Evolutionary conservation across 2,797 vertebrate species (phyloP).

Genomic region (Mormyrops attenuatus): DNA sequence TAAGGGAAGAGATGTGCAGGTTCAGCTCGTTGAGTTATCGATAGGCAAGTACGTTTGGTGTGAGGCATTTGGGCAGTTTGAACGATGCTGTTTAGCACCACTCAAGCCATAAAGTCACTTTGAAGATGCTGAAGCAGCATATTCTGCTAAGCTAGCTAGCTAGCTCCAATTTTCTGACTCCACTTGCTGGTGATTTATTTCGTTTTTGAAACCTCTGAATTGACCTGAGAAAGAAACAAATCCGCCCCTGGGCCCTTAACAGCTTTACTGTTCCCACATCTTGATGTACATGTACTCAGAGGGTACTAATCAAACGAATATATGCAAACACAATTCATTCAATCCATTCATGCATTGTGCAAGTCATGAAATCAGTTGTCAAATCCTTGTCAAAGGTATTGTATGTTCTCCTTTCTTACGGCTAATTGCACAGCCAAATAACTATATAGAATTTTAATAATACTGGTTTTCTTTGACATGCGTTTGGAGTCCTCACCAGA

Average conservation of each 20-base stretch:
- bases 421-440: not conserved
- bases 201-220: not conserved
- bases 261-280: not conserved
- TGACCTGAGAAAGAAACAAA: not conserved
- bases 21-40: not conserved
- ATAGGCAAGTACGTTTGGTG: not conserved
- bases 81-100: not conserved
- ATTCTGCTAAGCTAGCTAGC: not conserved
- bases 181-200: not conserved
- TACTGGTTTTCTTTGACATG: not conserved
- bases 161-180: not conserved
- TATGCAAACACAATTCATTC: not conserved
- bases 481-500: not conserved
- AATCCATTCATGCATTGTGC: not conserved
- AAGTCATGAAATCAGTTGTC: not conserved
- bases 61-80: not conserved
- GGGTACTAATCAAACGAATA: not conserved
- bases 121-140: not conserved
- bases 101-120: not conserved
- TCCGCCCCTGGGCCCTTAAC: not conserved
- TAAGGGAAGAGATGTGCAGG: slow-evolving; percentile 1
- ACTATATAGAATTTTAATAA: not conserved
- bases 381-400: not conserved
- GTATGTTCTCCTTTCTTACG: not conserved
- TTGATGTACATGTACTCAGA: not conserved